Evolutionary conservation across 1,140 invertebrate genomes (phyloP), one percentile per base, ranked within the genome.

Genomic region (Hyles euphorbiae): DNA sequence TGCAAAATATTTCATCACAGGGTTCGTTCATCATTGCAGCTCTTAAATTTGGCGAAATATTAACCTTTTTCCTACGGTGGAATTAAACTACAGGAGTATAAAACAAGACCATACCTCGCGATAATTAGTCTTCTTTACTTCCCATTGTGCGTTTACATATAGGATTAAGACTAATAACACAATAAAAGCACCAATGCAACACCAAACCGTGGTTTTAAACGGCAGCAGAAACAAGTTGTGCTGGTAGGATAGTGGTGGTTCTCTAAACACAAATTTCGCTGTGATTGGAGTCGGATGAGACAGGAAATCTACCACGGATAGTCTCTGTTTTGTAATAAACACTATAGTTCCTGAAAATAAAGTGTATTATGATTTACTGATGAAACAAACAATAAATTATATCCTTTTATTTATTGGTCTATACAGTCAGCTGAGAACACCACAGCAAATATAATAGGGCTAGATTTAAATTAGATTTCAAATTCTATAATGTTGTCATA

Each of bases 151-250:
- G 8, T 88, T 82, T 0, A 89, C 53, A 11, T 75, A 84, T 5
- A 91, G 66, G 47, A 90, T 63, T 5, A 72, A 56, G 0, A 76
- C 72, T n/a, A 91, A 79, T 9, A 92, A 51, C 5, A 89, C 8
- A 0, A 92, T 66, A 34, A 93, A 78, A 8, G 64, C 77, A 9
- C 74, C 67, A 3, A 88, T 86, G 45, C 88, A 90, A 10, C 88
- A 61, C 93, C 93, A 94, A 1, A 93, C 92, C 0, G 70, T 68
- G 2, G 58, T 77, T 45, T 90, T 83, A 64, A 93, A 93, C 0
- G 93, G 92, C 40, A 93, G 68, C 3, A 88, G 74, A 65, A 91
- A 94, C 43, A 93, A 89, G 68, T 93, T 93, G 36, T 89, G 90
- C 10, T 92, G 87, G 53, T 90, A 92, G 0, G 92, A 93, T 10